Base-by-base conservation (phyloP, 2,797 vertebrate species). In the Poecilia picta region DNA sequence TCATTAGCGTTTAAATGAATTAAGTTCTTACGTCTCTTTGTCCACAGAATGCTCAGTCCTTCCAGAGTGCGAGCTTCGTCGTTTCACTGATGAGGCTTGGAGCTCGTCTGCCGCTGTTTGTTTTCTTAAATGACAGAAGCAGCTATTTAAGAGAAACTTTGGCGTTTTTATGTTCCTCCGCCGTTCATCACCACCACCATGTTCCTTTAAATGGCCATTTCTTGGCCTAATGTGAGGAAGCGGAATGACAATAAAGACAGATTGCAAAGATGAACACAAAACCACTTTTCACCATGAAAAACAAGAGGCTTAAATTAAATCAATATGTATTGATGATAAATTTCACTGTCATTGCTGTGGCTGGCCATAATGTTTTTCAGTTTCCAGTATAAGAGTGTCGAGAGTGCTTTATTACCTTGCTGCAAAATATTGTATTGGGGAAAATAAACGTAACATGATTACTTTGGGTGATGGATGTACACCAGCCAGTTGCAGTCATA, bases 1-100 rank as follows among this genome's bases (percentile, higher is more conserved):
- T 93, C 85, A 94, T 93, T 92, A 93, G 88, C 85, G 81, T 90
- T 88, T 88, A 89, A 93, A 90, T 92, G 80, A 93, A 82, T 84
- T 77, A 88, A 85, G 85, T 85, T 81, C 88, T 88, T 89, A 91
- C 89, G 89, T 86, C 83, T 43, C 85, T 90, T 93, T 93, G 89
- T 93, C 84, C 89, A 82, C 82, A 70, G 76, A 85, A 87, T 83
- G 73, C 81, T 85, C 71, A 84, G 84, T 83, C 85, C 82, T 92
- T 83, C 82, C 77, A 79, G 80, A 76, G 81, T 81, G 78, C 73
- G 33, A 13, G 68, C 81, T 55, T 66, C 75, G 73, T 62, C 81
- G 43, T 80, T 88, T 81, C 83, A 85, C 85, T 91, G 88, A 91
- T 90, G 79, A 92, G 80, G 82, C 86, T 78, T 84, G 76, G 74